Evolutionary conservation across 2,888 invertebrate genomes (phyloP).

Genomic region (Spilarctia lutea): DNA sequence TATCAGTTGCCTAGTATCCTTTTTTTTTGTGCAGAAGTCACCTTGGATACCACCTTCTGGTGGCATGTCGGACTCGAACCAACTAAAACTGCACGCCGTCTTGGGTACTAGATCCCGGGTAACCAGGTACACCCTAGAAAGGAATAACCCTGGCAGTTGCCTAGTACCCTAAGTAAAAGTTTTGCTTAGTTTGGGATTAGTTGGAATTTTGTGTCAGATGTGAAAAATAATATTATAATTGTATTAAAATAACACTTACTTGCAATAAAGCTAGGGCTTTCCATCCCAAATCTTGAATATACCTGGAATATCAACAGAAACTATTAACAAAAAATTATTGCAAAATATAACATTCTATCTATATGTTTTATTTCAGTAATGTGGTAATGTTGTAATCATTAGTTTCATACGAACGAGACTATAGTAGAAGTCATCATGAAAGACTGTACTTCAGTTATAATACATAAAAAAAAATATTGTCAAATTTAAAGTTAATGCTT

Average conservation of each 20-base stretch:
- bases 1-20: no score
- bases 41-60: no score
- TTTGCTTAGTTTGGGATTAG: no score
- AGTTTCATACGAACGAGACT: constrained; percentile 74
- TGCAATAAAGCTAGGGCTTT: neutral
- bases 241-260: neutral
- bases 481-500: neutral
- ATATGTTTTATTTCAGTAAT: constrained; percentile 51
- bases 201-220: no score
- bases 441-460: neutral
- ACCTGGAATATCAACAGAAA: constrained; percentile 22
- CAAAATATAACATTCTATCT: neutral
- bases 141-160: no score
- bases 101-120: no score
- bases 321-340: neutral
- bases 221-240: no score
- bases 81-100: no score
- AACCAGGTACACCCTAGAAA: no score
- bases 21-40: no score
- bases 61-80: no score
- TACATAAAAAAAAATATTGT: neutral
- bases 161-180: no score
- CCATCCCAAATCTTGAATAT: neutral
- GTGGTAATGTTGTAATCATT: constrained; percentile 72
- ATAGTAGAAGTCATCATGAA: constrained; percentile 60